Base-by-base conservation (phyloP, 2,888 invertebrate species). In the Aelia acuminata region DNA sequence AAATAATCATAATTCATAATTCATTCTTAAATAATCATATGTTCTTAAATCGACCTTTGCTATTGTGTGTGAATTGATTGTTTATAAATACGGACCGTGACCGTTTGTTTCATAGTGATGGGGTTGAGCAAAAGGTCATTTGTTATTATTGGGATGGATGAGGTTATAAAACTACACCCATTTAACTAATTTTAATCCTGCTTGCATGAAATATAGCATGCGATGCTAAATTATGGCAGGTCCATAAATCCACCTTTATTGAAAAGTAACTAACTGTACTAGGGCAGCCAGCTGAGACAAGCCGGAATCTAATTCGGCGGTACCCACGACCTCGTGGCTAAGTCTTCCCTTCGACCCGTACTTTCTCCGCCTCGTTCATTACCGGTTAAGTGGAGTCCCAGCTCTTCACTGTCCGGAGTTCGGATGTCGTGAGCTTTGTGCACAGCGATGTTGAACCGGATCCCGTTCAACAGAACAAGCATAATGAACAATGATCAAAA, bases 261-360 rank as follows among this genome's bases (percentile, higher is more conserved):
- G 63, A 70, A 70, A 35, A 70, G 63, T 70, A 80, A 80, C 80
- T 80, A 80, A 80, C 80, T 80, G 80, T 80, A 43, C 43, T 3
- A 43, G 22, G 80, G 80, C 43, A 47, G 80, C 11, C 11, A 15
- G 43, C 43, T 47, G 80, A 80, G 80, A 43, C 39, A 47, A 43
- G 5, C 22, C 80, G 43, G 80, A 80, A 80, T 80, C 80, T 80
- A 80, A 80, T 80, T 80, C 80, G 80, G 80, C 80, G 43, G 43
- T 80, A 80, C 80, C 80, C 80, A 80, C 80, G 80, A 80, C 80
- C 80, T 80, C 80, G 80, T 80, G 80, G 80, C 80, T 43, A 22
- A 80, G n/a, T 80, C 80, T 80, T 80, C 80, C 43, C 43, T 39
- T 22, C 80, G 80, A 80, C 43, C 43, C 43, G 80, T 43, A 80